Evolutionary conservation across 2,113 vertebrate species (phyloP), one percentile per base, ranked within the genome.

Genomic region (Pipa parva): DNA sequence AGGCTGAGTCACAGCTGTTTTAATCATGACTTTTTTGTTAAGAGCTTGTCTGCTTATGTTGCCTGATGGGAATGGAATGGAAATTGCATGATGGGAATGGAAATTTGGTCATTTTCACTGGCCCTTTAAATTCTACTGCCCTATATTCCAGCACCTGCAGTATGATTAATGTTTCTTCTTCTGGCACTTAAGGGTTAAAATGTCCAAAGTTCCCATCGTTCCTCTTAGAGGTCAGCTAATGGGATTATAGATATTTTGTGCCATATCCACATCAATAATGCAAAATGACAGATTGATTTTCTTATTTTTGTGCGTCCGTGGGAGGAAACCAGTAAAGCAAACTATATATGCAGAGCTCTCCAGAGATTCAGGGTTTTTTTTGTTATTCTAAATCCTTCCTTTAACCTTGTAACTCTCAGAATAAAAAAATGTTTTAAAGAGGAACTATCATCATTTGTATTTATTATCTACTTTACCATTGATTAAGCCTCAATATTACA

Each of bases 241-340:
- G 75, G 76, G 58, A 77, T 76, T 83, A 72, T 55, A 62, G 80
- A 62, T 73, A 73, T 71, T 75, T 71, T 77, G 72, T 80, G 62
- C 71, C 56, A 77, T 79, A 73, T 74, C 36, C 57, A 28, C 75
- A 79, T 83, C 72, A 81, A 73, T 81, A 81, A 80, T 83, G 71
- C 73, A 81, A 28, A 67, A 42, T 62, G 22, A 61, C 48, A 25
- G 66, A 81, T 79, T 79, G 74, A 78, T 83, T 73, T 72, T 67
- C 25, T 60, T 70, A 65, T 70, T 70, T 70, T 71, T 25, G 68
- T 64, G 63, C 15, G 58, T 57, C 56, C 36, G 46, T 46, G 31
- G 55, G 65, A 61, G 59, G 66, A 70, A 64, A 77, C 59, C 0
- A 1, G 37, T 15, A 66, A 72, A 76, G 67, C 67, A 39, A 55